Evolutionary conservation across 2,797 vertebrate genomes (phyloP).

Genomic region (Chloroceryle amazona): DNA sequence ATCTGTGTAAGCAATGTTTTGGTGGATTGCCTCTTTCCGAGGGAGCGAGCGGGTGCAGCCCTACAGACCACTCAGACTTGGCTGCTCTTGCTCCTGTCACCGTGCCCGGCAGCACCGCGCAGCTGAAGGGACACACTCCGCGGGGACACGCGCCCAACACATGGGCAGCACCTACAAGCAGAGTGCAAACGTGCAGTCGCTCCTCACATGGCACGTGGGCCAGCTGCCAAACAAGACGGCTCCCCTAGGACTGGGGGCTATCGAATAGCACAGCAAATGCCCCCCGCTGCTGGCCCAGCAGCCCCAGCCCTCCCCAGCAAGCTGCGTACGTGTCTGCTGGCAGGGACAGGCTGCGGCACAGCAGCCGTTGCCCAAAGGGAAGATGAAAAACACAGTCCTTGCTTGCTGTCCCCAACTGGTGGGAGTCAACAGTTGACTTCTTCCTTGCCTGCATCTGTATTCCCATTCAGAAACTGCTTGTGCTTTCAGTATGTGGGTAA

Average conservation of each 20-base stretch:
- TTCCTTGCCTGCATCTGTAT: fast-evolving
- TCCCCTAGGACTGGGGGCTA: fast-evolving
- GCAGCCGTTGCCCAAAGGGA: neutral
- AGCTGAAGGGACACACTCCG: neutral
- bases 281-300: neutral
- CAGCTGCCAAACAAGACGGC: neutral
- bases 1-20: neutral
- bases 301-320: neutral
- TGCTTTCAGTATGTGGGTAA: neutral
- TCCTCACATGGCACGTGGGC: fast-evolving
- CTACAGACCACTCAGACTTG: fast-evolving
- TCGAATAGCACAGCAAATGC: neutral
- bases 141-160: neutral
- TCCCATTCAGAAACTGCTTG: neutral
- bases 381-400: neutral
- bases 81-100: fast-evolving
- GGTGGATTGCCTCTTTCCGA: neutral
- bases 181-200: no score
- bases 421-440: neutral
- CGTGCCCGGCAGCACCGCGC: fast-evolving
- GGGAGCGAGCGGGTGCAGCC: fast-evolving
- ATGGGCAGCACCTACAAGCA: no score
- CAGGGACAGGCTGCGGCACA: neutral
- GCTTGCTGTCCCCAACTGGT: neutral
- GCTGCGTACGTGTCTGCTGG: neutral